Base-by-base conservation (phyloP, 2,888 invertebrate species). In the Seira ritae region DNA sequence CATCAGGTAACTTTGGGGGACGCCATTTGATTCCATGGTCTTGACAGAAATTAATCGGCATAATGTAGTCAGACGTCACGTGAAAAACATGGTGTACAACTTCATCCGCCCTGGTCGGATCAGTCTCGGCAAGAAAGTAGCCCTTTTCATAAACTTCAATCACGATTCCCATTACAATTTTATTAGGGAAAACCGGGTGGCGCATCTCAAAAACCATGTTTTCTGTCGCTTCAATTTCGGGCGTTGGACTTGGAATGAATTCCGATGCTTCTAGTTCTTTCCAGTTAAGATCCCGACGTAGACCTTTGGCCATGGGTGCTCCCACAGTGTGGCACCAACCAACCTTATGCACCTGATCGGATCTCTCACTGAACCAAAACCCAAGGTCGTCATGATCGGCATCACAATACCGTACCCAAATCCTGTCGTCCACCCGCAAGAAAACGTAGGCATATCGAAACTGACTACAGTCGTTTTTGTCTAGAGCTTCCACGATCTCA, bases 131-230 rank as follows among this genome's bases (percentile, higher is more conserved):
- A 1, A 77, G 24, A 60, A 86, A 80, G 31, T 75, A 86, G 8
- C 86, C 86, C 37, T 76, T 31, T n/a, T 79, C 68, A 23, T 82
- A 46, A 31, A 79, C 74, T 24, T 67, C 37, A 0, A 23, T 50
- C 0, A 81, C 79, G 46, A 73, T 69, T 2, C 72, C 86, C 3
- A 67, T 17, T 42, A 66, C 74, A 12, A 86, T 65, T 55, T 84
- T 73, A 23, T 73, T 22, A 0, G 23, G 19, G 0, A 42, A n/a
- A 0, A 76, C 1, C 0, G 86, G 86, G 46, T 84, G 81, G 0
- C 81, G 23, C 69, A 86, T 73, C 66, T 84, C 82, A 62, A 86
- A 86, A 0, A 78, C 8, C 81, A 80, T 82, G 19, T 3, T n/a
- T 8, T 68, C 31, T 2, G n/a, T 10, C 0, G 68, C 23, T 8